These are phyloP conservation scores for Phyllotis vaccarum DNA, from an alignment of 2,797 vertebrate species.

Conservation along the genomic window DNA sequence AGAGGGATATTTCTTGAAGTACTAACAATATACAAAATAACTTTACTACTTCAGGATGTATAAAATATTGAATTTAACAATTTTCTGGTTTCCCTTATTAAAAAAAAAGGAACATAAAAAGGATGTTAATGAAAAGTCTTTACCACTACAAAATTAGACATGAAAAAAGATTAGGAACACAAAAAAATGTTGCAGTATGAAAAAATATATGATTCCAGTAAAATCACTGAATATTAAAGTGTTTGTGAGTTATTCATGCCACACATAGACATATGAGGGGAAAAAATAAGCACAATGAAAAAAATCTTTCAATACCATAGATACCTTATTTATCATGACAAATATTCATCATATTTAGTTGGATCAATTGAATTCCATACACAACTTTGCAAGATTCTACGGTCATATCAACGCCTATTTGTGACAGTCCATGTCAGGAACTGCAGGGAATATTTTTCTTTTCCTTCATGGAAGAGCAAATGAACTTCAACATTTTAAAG, in stretches of 20 bases:
- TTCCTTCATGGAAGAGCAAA: not conserved
- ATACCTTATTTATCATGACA: not conserved
- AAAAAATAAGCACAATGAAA: not conserved
- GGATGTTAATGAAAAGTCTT: constrained; percentile 81
- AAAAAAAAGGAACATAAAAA: constrained; percentile 75
- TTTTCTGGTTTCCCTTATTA: constrained; percentile 78
- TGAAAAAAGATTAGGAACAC: constrained; percentile 74
- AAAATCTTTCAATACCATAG: not conserved
- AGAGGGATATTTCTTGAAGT: constrained; percentile 68
- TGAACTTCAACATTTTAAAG: not conserved
- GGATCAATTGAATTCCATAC: not conserved
- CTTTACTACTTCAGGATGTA: constrained; percentile 75
- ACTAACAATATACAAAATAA: constrained; percentile 82
- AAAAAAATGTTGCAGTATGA: constrained; percentile 68
- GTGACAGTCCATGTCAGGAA: constrained; percentile 7
- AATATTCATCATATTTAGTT: not conserved
- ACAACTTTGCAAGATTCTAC: constrained; percentile 49
- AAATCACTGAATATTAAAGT: constrained; percentile 52
- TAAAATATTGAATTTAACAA: constrained; percentile 80
- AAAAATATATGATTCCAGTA: constrained; percentile 77
- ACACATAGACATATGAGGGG: not conserved
- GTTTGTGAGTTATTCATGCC: constrained; percentile 48
- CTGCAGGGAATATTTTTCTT: not conserved
- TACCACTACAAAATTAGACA: constrained; percentile 79
- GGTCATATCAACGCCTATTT: not conserved